Evolutionary conservation across 2,797 vertebrate genomes (phyloP), one percentile per base, ranked within the genome.

Genomic region (Chelonia mydas): DNA sequence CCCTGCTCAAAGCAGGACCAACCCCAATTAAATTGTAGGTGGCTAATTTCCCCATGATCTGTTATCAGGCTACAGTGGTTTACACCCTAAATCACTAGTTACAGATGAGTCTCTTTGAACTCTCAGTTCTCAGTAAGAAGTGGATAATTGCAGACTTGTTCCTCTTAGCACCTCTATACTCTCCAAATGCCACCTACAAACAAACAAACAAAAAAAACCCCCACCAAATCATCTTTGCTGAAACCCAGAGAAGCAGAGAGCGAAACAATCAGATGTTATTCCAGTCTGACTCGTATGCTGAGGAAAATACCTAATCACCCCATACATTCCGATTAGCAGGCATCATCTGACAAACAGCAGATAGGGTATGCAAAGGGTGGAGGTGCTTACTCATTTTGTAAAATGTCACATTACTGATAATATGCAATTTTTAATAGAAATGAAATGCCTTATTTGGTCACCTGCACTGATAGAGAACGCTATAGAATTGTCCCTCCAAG

Each of bases 351-450:
- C 19, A 72, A 72, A 41, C 19, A 10, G n/a, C 19, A 72, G n/a
- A 23, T 23, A 68, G 61, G 17, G 8, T 68, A 68, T 68, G n/a
- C 55, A n/a, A 68, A 37, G 7, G 2, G 61, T 33, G 33, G 5
- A 68, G 33, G 33, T 19, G 17, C 16, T 28, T 33, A 23, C 9
- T 10, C 10, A 23, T 72, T 72, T 25, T 37, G 37, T 72, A 41
- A 72, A 72, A 41, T 72, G 7, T 61, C 33, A 77, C 83, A 88
- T 85, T 41, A 13, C 27, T 61, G 11, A 27, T 9, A 12, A 83
- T 33, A 5, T 45, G 13, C 57, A 89, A 78, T 61, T 79, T 41
- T 41, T 87, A 92, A 93, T 90, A 94, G 92, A 95, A 97, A 87
- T 74, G 92, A 89, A 50, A 33, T 19, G 2, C 7, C 2, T 21